Conservation (phyloP, 2,888 invertebrate species). For the Ennomos erosarius region DNA sequence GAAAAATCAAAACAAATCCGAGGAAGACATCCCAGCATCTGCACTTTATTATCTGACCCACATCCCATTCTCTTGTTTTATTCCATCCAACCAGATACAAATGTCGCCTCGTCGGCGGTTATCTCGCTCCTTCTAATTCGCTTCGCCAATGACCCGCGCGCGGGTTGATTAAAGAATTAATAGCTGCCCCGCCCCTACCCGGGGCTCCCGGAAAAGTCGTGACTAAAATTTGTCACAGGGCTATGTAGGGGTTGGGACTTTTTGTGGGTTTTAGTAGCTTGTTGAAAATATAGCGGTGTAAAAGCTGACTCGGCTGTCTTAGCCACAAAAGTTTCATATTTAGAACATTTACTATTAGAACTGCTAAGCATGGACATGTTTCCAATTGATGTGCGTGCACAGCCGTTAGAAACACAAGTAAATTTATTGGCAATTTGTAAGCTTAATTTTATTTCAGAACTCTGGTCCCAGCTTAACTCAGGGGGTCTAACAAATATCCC, state of each 20-base stretch:
- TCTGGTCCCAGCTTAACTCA: no score
- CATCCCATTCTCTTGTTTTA: conserved; percentile 34
- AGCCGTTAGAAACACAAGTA: no score
- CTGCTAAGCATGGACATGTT: no score
- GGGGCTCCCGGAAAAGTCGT: conserved; percentile 47
- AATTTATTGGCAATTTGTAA: no score
- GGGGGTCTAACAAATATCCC: no score
- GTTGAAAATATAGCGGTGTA: conserved; percentile 20
- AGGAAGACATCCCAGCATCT: conserved; percentile 9
- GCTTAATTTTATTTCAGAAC: no score
- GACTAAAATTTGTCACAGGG: conserved; percentile 65
- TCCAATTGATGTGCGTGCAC: no score
- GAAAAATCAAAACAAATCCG: no score
- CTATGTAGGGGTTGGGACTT: conserved; percentile 35
- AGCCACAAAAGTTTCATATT: neutral
- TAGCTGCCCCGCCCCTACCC: conserved; percentile 51
- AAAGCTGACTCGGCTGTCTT: conserved; percentile 12
- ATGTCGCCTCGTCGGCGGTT: conserved; percentile 60
- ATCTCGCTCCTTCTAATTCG: conserved; percentile 76
- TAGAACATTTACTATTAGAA: no score
- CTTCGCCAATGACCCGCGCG: conserved; percentile 60
- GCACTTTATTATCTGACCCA: conserved; percentile 12
- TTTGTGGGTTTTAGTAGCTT: conserved; percentile 23
- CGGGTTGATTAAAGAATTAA: conserved; percentile 80
- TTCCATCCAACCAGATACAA: conserved; percentile 69